Evolutionary conservation across 2,888 invertebrate species (phyloP).

Genomic region (Platerodrilus igneus): DNA sequence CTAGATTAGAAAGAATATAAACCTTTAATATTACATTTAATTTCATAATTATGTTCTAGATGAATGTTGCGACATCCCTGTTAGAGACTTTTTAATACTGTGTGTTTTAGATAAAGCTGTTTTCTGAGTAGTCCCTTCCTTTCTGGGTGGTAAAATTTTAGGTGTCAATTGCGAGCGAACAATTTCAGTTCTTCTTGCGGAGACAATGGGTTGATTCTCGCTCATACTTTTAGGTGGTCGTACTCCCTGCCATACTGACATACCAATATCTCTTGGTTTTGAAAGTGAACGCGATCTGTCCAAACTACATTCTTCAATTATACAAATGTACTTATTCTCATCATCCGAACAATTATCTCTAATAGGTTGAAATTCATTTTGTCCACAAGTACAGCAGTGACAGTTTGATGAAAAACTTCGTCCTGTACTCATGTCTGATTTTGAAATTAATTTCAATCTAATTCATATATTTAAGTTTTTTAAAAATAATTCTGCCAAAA

Average conservation of each 20-base stretch:
- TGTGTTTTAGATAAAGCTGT: too few relatives aligned
- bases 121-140: too few relatives aligned
- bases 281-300: conserved; percentile 30
- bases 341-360: not conserved
- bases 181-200: conserved; percentile 36
- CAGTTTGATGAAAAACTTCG: not conserved
- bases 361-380: too few relatives aligned
- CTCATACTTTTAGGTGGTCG: conserved; percentile 32
- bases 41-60: too few relatives aligned
- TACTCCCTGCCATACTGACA: conserved; percentile 35
- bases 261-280: conserved; percentile 25
- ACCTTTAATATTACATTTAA: too few relatives aligned
- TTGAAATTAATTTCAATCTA: not conserved
- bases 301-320: conserved; percentile 32
- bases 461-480: conserved; percentile 2
- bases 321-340: conserved; percentile 29
- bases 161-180: conserved; percentile 33
- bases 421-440: not conserved
- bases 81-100: too few relatives aligned
- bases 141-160: conserved; percentile 30
- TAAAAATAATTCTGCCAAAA: not conserved
- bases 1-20: too few relatives aligned
- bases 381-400: not conserved
- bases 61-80: too few relatives aligned
- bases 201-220: conserved; percentile 29